phyloP scores from a whole-genome alignment of 2,888 invertebrate species.

The Tetranychus piercei region DNA sequence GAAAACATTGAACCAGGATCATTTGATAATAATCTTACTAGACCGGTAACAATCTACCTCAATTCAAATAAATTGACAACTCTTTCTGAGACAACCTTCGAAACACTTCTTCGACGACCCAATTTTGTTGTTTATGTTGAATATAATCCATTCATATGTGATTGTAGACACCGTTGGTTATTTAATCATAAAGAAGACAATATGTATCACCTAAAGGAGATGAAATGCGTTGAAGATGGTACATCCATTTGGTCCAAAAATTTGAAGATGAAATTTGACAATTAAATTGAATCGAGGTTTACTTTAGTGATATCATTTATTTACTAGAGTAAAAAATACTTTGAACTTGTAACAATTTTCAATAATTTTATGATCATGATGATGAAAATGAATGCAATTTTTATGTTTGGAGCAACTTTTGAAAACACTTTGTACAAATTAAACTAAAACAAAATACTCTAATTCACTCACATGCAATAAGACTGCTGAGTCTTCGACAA shows the following conservation, averaged over 20 bases:
- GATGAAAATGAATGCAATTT: no score
- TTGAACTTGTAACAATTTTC: no score
- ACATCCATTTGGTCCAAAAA: constrained; percentile 1
- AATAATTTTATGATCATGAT: no score
- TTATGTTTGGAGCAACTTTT: no score
- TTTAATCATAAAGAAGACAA: not conserved
- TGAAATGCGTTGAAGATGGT: not conserved
- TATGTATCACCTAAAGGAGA: not conserved
- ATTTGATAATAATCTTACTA: not conserved
- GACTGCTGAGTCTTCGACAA: no score
- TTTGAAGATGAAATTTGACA: not conserved
- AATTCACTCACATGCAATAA: no score
- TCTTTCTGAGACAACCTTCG: not conserved
- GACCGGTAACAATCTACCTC: not conserved
- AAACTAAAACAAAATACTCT: no score
- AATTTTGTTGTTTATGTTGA: not conserved
- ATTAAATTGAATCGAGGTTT: no score
- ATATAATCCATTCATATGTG: constrained; percentile 1
- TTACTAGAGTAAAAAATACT: no score
- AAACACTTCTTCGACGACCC: not conserved
- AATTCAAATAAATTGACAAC: constrained; percentile 5
- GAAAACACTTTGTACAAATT: no score
- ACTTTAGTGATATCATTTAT: no score
- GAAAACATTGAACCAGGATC: not conserved
- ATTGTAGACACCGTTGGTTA: not conserved